Evolutionary conservation across 1,140 invertebrate species (phyloP), one percentile per base, ranked within the genome.

Genomic region (Acromyrmex heyeri): DNA sequence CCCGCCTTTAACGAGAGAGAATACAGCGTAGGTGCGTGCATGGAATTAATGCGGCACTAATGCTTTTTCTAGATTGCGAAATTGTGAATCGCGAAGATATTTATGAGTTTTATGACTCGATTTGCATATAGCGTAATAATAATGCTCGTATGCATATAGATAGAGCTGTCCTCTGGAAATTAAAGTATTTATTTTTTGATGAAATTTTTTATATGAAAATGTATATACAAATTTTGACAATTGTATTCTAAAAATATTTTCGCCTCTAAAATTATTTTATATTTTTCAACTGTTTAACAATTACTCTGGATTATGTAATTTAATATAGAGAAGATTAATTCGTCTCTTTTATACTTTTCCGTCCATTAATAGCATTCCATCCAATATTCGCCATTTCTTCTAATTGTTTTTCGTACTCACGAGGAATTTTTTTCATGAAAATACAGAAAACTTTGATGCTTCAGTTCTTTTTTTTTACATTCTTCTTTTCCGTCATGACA

Each of bases 31-130:
- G 57, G 27, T 38, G 55, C 79, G 79, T 83, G 79, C 27, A 61
- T 21, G 30, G 69, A 73, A 83, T 83, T 83, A 83, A 83, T 73
- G 50, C 38, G 53, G 27, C 27, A 27, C 27, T 83, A 73, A 83
- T 83, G 70, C 48, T 75, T 83, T 83, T 75, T 44, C 65, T n/a
- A 38, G 7, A 62, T 73, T 83, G n/a, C n/a, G 48, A 83, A 83
- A 83, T 75, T 83, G 44, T 75, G 69, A 59, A 62, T 83, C 57
- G 55, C 21, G 8, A 7, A 34, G 55, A 73, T 73, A 82, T 82
- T 82, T 72, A 82, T 73, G 67, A 55, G 18, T 21, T 48, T 48
- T 73, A 21, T 55, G 38, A 82, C 53, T 59, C 50, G 65, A 82
- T 73, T 82, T 73, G 55, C 79, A 82, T 73, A 61, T 75, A 50